Conservation (phyloP, 2,113 vertebrate species). For the Ophiodon elongatus region DNA sequence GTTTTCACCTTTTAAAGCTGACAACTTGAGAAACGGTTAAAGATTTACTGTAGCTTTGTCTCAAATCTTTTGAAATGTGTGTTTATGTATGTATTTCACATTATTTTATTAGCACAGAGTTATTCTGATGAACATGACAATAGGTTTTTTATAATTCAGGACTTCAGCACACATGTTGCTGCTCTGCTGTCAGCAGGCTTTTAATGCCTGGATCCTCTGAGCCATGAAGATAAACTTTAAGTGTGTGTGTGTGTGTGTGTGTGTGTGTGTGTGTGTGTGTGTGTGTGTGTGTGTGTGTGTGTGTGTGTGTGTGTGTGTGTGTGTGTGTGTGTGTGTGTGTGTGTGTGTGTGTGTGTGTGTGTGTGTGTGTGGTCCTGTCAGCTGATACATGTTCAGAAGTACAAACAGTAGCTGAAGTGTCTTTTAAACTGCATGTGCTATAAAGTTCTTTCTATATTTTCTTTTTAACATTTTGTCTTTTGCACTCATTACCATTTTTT, state of each 20-base stretch:
- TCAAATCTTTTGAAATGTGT: background rate
- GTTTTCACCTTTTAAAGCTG: background rate
- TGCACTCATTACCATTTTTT: background rate
- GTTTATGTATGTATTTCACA: background rate
- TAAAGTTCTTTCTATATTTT: background rate
- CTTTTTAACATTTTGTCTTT: background rate
- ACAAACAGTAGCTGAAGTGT: background rate
- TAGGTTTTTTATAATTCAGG: no score
- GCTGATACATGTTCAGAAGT: background rate
- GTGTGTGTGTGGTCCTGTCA: background rate
- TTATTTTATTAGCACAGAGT: background rate
- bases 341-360: background rate
- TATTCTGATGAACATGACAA: background rate
- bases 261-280: no score
- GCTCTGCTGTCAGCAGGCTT: background rate
- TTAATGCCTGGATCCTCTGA: background rate
- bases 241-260: no score
- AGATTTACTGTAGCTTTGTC: background rate
- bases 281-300: slow-evolving; percentile 16
- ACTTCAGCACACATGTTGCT: background rate
- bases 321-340: slow-evolving; percentile 11
- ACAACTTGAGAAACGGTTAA: background rate
- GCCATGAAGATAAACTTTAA: no score
- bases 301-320: slow-evolving; percentile 6
- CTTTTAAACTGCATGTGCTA: background rate